phyloP scores from a whole-genome alignment of 2,113 vertebrate species.

The Nipponia nippon region DNA sequence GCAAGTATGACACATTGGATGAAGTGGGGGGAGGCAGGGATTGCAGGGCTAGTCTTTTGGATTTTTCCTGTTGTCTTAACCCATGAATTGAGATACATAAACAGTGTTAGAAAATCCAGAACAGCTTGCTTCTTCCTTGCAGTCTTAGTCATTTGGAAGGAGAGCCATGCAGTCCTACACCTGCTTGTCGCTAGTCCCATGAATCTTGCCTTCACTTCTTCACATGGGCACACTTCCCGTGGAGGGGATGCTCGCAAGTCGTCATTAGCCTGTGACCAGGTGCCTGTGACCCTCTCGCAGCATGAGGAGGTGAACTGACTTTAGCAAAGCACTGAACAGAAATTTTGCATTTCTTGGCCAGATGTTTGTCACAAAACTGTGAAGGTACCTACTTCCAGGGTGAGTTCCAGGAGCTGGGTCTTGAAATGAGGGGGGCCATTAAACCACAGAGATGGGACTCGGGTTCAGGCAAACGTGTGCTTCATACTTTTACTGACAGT shows the following conservation, averaged over 20 bases:
- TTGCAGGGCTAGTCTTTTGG: background rate
- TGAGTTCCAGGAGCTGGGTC: background rate
- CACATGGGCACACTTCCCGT: background rate
- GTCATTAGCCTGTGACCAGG: background rate
- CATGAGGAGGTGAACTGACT: background rate
- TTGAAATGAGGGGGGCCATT: background rate
- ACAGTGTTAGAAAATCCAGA: background rate
- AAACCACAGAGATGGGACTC: background rate
- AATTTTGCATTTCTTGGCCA: background rate
- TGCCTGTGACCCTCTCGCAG: background rate
- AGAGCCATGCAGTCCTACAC: background rate
- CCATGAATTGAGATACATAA: background rate
- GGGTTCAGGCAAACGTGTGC: background rate
- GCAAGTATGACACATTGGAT: background rate
- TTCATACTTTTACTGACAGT: background rate
- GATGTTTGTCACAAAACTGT: background rate
- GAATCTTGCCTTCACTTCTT: background rate
- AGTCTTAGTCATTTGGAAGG: background rate
- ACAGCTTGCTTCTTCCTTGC: background rate
- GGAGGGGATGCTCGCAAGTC: fast-evolving
- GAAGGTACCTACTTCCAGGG: background rate
- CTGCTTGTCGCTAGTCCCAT: background rate
- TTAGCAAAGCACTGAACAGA: background rate
- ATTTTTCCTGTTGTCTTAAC: background rate
- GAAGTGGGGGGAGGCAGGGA: fast-evolving